Evolutionary conservation across 2,797 vertebrate genomes (phyloP).

Genomic region (Centroberyx gerrardi): DNA sequence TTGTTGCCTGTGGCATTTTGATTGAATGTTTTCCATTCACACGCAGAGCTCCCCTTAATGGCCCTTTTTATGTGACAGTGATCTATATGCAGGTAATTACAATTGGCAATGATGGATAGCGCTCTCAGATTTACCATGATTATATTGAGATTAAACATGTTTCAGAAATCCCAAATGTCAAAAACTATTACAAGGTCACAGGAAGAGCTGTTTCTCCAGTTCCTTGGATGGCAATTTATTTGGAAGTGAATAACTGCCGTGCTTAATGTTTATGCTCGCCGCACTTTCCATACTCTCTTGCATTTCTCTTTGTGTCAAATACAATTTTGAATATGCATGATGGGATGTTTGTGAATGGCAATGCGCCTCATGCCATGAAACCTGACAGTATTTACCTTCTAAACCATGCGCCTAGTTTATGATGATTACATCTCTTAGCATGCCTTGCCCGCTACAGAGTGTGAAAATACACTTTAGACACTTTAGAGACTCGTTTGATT

Average conservation of each 20-base stretch:
- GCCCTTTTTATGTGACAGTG: slow-evolving; percentile 76
- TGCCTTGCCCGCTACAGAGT: slow-evolving; percentile 8
- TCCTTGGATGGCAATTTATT: slow-evolving; percentile 22
- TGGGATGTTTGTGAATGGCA: background rate
- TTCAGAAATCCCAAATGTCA: slow-evolving; percentile 72
- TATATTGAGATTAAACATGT: slow-evolving; percentile 80
- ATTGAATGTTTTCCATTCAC: slow-evolving; percentile 75
- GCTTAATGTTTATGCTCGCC: background rate
- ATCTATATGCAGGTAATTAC: slow-evolving; percentile 80
- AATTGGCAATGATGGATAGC: slow-evolving; percentile 76
- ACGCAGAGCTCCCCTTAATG: slow-evolving; percentile 57
- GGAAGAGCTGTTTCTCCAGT: slow-evolving; percentile 21
- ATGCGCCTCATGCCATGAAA: background rate
- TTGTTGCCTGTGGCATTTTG: slow-evolving; percentile 70
- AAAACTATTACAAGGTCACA: slow-evolving; percentile 64
- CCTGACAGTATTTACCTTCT: background rate
- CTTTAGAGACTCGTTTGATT: slow-evolving; percentile 11
- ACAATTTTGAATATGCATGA: background rate
- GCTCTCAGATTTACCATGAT: slow-evolving; percentile 68
- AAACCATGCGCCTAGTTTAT: slow-evolving; percentile 9
- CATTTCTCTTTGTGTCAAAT: background rate
- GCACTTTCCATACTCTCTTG: background rate
- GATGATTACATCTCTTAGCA: slow-evolving; percentile 32
- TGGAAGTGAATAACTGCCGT: background rate
- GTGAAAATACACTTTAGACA: slow-evolving; percentile 30